Base-by-base conservation (phyloP, 2,113 vertebrate genomes). In the Prunella himalayana region DNA sequence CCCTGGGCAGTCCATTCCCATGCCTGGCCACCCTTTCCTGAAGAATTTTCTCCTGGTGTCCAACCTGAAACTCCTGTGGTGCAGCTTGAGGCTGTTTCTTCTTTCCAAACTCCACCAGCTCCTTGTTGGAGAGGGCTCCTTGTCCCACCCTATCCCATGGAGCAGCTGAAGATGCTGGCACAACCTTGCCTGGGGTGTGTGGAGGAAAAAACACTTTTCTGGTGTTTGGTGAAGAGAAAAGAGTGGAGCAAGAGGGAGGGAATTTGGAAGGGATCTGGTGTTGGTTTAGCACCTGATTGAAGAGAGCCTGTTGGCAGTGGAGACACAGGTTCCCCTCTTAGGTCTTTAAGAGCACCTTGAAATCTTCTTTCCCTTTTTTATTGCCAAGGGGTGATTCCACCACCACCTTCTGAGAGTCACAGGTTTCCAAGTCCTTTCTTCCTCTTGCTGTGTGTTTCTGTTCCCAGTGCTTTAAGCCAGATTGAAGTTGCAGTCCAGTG, bases 141-240 rank as follows among this genome's bases (percentile, higher is more conserved):
- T 50, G 65, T 70, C 51, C 35, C 47, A 76, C n/a, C 42, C 33
- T 23, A 51, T 45, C 27, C 41, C 1, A 0, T 0, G 5, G 70
- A 66, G n/a, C 61, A 78, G 86, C 56, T 45, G 64, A 35, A 4
- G 2, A 12, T 10, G 9, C 49, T 64, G 85, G 27, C 64, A 76
- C 53, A 53, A 47, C 33, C 22, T 54, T 14, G 3, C 28, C 24
- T 71, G 63, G 57, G 23, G 3, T 31, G 31, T 11, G 25, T 14
- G 65, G 30, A 35, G 30, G 13, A 24, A 56, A 82, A 82, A 65
- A 24, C 16, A 15, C 47, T 71, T 41, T 39, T 24, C 23, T n/a
- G 59, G 33, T 45, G 19, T 66, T 10, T 15, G 51, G 22, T 2
- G 10, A 71, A 68, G 37, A 14, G 49, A 73, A 33, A 15, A 21